phyloP scores from a whole-genome alignment of 2,113 vertebrate species.

The Malurus alboscapulatus region DNA sequence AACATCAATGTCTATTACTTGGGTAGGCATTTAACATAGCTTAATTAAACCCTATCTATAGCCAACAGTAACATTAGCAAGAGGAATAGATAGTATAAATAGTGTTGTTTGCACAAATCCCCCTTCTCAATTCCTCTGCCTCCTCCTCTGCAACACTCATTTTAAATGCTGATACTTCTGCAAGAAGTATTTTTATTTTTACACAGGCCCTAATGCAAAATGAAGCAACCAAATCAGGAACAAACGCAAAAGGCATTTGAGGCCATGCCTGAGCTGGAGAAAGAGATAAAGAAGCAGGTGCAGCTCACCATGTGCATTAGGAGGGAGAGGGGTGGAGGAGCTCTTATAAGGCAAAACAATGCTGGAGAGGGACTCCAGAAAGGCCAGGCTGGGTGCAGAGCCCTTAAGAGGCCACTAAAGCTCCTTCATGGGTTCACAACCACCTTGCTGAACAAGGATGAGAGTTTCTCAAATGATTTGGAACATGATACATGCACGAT shows the following conservation, averaged over 20 bases:
- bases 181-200: conserved; percentile 40
- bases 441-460: neutral
- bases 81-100: conserved; percentile 40
- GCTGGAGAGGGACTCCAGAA: neutral
- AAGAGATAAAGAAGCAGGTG: conserved; percentile 42
- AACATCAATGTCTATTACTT: conserved; percentile 38
- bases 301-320: neutral
- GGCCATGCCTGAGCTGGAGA: neutral
- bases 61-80: conserved; percentile 63
- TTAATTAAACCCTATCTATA: conserved; percentile 73
- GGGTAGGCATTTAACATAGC: conserved; percentile 34
- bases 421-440: neutral
- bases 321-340: neutral
- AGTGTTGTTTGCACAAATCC: conserved; percentile 32
- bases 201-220: neutral
- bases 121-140: conserved; percentile 42
- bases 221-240: conserved; percentile 18
- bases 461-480: neutral
- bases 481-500: rapidly evolving
- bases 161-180: conserved; percentile 28
- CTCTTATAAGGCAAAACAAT: neutral
- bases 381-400: neutral
- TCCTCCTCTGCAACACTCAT: conserved; percentile 19
- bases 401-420: neutral
- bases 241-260: neutral